phyloP scores from a whole-genome alignment of 2,888 invertebrate species.

The Synergus itoensis region DNA sequence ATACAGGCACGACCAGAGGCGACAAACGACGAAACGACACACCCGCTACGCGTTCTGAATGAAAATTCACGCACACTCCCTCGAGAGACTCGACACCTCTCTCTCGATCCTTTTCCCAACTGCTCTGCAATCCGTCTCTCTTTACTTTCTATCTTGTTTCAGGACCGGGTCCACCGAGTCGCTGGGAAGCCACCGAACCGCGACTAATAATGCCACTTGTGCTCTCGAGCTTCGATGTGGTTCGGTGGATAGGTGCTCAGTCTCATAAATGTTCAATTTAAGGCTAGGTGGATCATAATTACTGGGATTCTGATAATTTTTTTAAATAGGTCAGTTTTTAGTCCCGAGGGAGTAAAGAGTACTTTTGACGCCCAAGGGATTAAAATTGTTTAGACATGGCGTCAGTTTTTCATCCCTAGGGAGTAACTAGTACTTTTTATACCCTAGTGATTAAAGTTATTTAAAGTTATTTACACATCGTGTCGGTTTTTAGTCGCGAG shows the following conservation, averaged over 20 bases:
- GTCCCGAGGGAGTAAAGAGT: too few relatives aligned
- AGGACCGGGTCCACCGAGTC: slow-evolving; percentile 41
- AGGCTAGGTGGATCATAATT: not conserved
- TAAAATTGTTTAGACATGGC: too few relatives aligned
- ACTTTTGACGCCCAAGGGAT: too few relatives aligned
- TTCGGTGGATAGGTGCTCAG: not conserved
- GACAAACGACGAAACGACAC: slow-evolving; percentile 53
- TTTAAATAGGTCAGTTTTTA: not conserved
- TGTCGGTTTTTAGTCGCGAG: too few relatives aligned
- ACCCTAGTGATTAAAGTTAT: too few relatives aligned
- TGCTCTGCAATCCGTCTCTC: slow-evolving; percentile 40
- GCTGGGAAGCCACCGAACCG: slow-evolving; percentile 56
- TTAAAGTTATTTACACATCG: too few relatives aligned
- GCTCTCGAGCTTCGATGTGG: slow-evolving; percentile 52
- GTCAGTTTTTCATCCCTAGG: too few relatives aligned
- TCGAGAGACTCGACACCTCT: not conserved
- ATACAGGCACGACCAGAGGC: slow-evolving; percentile 47
- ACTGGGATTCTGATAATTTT: not conserved
- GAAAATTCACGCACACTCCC: slow-evolving; percentile 50
- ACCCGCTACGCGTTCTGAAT: slow-evolving; percentile 56
- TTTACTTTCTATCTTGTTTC: slow-evolving; percentile 58
- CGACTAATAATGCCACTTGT: slow-evolving; percentile 65
- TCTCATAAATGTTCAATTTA: not conserved
- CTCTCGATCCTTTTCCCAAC: not conserved
- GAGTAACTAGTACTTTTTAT: too few relatives aligned